phyloP scores from a whole-genome alignment of 2,888 invertebrate species.

The Teleogryllus oceanicus region DNA sequence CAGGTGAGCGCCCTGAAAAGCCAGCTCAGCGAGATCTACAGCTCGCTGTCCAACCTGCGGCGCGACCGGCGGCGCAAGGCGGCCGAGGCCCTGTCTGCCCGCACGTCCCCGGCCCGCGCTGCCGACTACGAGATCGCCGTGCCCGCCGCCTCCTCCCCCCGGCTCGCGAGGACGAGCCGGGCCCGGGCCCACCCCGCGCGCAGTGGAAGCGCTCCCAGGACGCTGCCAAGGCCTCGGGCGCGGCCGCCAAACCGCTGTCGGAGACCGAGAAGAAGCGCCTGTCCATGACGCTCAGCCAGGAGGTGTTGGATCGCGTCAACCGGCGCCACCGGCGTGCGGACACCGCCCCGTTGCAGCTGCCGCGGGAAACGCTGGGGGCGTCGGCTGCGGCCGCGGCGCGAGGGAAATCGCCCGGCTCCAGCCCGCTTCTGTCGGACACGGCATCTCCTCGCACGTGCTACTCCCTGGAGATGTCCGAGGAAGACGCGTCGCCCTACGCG shows the following conservation, averaged over 20 bases:
- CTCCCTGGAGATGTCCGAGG: slow-evolving; percentile 49
- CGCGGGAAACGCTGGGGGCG: slow-evolving; percentile 58
- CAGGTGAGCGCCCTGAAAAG: slow-evolving; percentile 76
- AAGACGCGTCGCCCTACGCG: slow-evolving; percentile 39
- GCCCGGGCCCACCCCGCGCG: no score
- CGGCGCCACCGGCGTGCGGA: slow-evolving; percentile 38
- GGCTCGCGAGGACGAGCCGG: neutral
- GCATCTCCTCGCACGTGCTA: slow-evolving; percentile 52
- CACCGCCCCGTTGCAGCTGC: slow-evolving; percentile 24
- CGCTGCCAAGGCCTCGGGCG: neutral
- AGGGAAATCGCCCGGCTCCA: slow-evolving; percentile 42
- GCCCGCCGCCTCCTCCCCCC: slow-evolving; percentile 43
- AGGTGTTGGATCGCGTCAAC: slow-evolving; percentile 63
- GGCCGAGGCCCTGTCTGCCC: neutral
- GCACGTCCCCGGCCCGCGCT: slow-evolving; percentile 38
- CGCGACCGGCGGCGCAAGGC: slow-evolving; percentile 38
- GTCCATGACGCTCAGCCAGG: slow-evolving; percentile 69
- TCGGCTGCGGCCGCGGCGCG: slow-evolving; percentile 56
- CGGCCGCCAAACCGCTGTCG: slow-evolving; percentile 46
- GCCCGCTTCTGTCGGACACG: slow-evolving; percentile 43
- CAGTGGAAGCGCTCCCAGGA: slow-evolving; percentile 27
- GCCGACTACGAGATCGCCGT: slow-evolving; percentile 64
- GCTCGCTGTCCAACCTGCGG: slow-evolving; percentile 45
- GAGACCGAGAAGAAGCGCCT: slow-evolving; percentile 71
- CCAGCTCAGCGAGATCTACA: slow-evolving; percentile 78